Evolutionary conservation across 2,797 vertebrate genomes (phyloP).

Genomic region (Aplochiton taeniatus): DNA sequence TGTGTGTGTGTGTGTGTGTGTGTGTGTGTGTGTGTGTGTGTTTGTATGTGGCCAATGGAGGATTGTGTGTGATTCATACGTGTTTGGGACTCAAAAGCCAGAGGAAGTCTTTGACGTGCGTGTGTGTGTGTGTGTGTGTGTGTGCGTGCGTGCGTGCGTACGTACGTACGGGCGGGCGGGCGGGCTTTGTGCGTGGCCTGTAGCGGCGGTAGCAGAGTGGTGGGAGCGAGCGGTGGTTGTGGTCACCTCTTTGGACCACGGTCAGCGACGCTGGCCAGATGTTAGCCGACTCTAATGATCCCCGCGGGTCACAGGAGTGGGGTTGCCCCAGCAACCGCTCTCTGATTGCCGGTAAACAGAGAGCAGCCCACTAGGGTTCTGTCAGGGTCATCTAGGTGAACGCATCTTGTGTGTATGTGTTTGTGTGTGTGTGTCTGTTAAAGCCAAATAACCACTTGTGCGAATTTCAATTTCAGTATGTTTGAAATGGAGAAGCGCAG

Average conservation of each 20-base stretch:
- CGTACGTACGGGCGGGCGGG: too few relatives aligned
- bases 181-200: constrained; percentile 41
- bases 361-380: constrained; percentile 61
- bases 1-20: background rate
- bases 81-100: too few relatives aligned
- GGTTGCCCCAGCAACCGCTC: constrained; percentile 75
- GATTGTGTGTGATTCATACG: too few relatives aligned
- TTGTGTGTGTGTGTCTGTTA: constrained; percentile 41
- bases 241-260: constrained; percentile 60
- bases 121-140: background rate
- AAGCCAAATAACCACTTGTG: background rate
- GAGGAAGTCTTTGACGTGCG: background rate
- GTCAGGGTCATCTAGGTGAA: constrained; percentile 66
- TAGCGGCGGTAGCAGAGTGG: constrained; percentile 49
- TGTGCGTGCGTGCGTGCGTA: background rate
- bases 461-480: too few relatives aligned
- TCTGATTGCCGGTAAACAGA: constrained; percentile 72
- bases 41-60: too few relatives aligned
- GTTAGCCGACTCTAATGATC: constrained; percentile 74
- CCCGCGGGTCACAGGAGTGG: constrained; percentile 65
- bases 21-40: too few relatives aligned
- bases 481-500: too few relatives aligned
- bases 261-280: constrained; percentile 68
- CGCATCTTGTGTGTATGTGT: constrained; percentile 42
- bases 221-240: constrained; percentile 50